Evolutionary conservation across 2,113 vertebrate species (phyloP).

Genomic region (Triplophysa rosa): DNA sequence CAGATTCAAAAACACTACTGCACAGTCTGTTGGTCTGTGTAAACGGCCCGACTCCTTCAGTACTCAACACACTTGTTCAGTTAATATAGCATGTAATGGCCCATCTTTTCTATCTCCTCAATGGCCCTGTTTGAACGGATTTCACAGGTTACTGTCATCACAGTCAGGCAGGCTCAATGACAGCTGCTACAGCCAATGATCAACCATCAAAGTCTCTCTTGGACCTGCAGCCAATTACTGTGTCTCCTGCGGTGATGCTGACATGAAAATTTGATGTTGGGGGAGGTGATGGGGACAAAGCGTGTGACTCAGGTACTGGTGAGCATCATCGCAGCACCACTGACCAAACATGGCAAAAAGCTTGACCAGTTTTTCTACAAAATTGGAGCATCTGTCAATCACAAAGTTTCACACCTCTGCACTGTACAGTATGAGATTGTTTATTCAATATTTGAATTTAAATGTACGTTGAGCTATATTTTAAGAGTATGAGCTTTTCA

Average conservation of each 20-base stretch:
- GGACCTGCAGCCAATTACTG: constrained; percentile 5
- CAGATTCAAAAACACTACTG: background rate
- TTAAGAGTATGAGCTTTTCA: too few species aligned
- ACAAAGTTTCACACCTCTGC: background rate
- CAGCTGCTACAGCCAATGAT: background rate
- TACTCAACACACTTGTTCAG: background rate
- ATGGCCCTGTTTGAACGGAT: background rate
- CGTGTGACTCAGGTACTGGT: constrained; percentile 16
- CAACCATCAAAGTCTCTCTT: background rate
- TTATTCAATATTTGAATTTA: too few species aligned
- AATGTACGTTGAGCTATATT: too few species aligned
- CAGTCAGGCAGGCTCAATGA: background rate
- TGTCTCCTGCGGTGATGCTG: background rate
- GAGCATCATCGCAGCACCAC: background rate
- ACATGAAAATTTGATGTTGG: constrained; percentile 5
- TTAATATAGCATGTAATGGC: background rate
- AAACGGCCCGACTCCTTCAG: constrained; percentile 9
- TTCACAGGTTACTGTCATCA: background rate
- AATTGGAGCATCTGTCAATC: background rate
- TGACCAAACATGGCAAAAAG: too few species aligned
- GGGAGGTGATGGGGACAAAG: background rate
- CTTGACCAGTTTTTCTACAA: background rate
- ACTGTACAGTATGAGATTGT: too few species aligned
- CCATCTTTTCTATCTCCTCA: background rate
- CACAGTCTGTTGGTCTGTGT: background rate